phyloP scores from a whole-genome alignment of 2,888 invertebrate genomes.

The Eilema depressum region DNA sequence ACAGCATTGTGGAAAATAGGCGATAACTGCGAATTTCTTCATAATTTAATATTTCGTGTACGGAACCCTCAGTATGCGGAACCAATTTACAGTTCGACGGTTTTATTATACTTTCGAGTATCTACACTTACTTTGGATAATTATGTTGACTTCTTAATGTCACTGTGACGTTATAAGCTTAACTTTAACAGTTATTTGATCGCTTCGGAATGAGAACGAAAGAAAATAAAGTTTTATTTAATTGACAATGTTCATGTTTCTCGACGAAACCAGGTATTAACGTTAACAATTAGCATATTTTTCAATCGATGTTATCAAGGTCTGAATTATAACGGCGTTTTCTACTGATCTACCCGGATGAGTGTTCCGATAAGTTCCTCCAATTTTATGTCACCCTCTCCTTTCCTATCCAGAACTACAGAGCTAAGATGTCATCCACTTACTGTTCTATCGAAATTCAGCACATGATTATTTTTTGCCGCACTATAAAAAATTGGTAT shows the following conservation, averaged over 20 bases:
- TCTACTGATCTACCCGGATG: neutral
- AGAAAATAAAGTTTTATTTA: conserved; percentile 3
- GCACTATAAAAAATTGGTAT: neutral
- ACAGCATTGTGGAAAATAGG: no score
- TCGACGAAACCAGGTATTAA: no score
- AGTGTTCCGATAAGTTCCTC: neutral
- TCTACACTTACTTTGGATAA: neutral
- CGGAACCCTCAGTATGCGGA: neutral
- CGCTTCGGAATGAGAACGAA: neutral
- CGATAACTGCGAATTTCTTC: neutral
- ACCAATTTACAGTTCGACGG: no score
- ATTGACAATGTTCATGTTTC: no score
- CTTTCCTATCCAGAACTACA: neutral
- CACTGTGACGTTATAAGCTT: neutral
- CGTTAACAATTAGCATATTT: neutral
- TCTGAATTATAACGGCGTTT: neutral
- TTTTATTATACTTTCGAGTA: neutral
- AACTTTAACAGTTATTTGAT: conserved; percentile 1
- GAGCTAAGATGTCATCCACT: no score
- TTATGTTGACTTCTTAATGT: neutral
- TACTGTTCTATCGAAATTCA: neutral
- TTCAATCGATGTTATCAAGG: neutral
- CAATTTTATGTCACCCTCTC: neutral
- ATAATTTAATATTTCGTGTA: neutral
- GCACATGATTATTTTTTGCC: neutral